Evolutionary conservation across 1,140 invertebrate species (phyloP), one percentile per base, ranked within the genome.

Genomic region (Homalodisca vitripennis): DNA sequence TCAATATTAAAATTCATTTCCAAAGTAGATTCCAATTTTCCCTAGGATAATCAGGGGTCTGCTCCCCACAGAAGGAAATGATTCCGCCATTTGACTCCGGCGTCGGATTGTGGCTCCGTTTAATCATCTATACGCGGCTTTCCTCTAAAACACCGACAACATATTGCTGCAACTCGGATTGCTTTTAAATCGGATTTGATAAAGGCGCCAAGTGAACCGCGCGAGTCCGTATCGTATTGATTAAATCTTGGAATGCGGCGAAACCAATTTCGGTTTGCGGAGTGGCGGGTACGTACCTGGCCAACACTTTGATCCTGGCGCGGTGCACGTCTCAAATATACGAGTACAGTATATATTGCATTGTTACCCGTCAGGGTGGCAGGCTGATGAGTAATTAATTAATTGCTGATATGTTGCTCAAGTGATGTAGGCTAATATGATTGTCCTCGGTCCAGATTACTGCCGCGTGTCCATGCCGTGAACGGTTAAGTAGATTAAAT

Each of bases 1-100:
- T 60, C 55, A 60, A 60, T 60, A 60, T 60, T 60, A 60, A 60
- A 60, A 60, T 60, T 60, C 55, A 60, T 60, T 60, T 24, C 55
- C 26, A 60, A 60, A 60, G 55, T 60, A 60, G 55, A 60, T 60
- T 60, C 29, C 55, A 60, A 60, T 60, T 60, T 60, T 60, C 22
- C 55, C 10, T 26, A 29, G 55, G n/a, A 60, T 30, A 13, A 60
- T 60, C 55, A 30, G 55, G 55, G 48, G 20, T 6, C 6, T 22
- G 55, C 22, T 22, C 55, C 27, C 10, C 55, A 26, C 55, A 26
- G 55, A 13, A 26, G 55, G 34, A 41, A 27, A 53, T 53, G 20
- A 53, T 53, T 53, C 22, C 22, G 22, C 12, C 48, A 53, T 53
- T 53, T 53, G 48, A 53, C 20, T 53, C 48, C 48, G 48, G n/a